A percentile compares a stretch with the other conserved stretches of the same genome.
These are phyloP conservation scores for Prochilodus magdalenae DNA, from an alignment of 2,113 vertebrate genomes.

Conservation along the genomic window DNA sequence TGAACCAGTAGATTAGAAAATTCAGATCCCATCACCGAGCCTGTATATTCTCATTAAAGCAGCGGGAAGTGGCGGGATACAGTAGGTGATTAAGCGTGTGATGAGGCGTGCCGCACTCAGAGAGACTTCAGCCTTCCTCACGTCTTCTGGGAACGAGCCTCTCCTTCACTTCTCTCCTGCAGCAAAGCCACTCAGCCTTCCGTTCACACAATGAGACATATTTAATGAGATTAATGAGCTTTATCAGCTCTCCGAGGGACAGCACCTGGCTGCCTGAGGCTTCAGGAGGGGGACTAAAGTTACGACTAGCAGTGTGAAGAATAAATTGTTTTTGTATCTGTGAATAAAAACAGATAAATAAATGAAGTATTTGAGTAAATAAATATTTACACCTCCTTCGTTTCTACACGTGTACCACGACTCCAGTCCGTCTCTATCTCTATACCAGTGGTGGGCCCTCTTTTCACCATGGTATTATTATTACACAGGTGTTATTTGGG, in stretches of 20 bases:
- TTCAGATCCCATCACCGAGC: constrained; percentile 82
- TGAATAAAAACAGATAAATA: constrained; percentile 21
- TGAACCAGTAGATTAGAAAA: constrained; percentile 85
- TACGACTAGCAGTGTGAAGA: constrained; percentile 79
- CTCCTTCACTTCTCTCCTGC: constrained; percentile 98
- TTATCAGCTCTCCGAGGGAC: constrained; percentile 91
- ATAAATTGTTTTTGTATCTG: constrained; percentile 81
- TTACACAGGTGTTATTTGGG: too few species aligned
- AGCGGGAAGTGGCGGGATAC: constrained; percentile 98
- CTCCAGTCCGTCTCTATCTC: too few species aligned
- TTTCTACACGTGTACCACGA: too few species aligned
- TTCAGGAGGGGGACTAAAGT: constrained; percentile 55
- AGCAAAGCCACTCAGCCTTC: constrained; percentile 95
- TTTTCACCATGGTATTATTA: too few species aligned
- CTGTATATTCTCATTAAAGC: constrained; percentile 97
- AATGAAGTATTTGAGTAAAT: too few species aligned
- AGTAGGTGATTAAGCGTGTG: constrained; percentile 99
- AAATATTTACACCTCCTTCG: too few species aligned
- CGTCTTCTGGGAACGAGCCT: constrained; percentile 95
- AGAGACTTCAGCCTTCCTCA: constrained; percentile 86
- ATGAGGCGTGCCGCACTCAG: constrained; percentile 95
- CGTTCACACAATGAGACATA: constrained; percentile 98
- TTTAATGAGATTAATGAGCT: constrained; percentile 99
- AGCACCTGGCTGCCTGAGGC: constrained; percentile 87
- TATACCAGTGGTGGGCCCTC: too few species aligned